A percentile compares a stretch with the other conserved stretches of the same genome.
Conservation (phyloP, 2,797 vertebrate species). For the Megaceryle alcyon region DNA sequence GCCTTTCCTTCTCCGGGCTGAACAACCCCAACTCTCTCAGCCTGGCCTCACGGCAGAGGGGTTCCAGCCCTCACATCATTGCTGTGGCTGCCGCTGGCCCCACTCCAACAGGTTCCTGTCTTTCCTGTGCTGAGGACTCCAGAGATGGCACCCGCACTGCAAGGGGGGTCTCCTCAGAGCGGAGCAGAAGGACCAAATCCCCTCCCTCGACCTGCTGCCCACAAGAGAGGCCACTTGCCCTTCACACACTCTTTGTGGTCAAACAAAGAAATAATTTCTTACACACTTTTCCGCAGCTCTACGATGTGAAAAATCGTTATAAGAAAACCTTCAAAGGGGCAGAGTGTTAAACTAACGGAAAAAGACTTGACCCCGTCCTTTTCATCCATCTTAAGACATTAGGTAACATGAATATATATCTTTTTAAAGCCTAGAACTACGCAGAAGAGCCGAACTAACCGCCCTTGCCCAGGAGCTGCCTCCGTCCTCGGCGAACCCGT, state of each 20-base stretch:
- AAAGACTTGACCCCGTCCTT: neutral
- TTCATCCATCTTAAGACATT: neutral
- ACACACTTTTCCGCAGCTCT: neutral
- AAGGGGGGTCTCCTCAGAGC: neutral
- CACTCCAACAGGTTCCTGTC: neutral
- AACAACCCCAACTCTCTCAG: neutral
- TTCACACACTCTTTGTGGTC: neutral
- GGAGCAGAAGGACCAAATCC: neutral
- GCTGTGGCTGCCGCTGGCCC: too few relatives aligned
- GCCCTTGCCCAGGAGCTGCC: neutral
- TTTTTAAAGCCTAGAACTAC: neutral
- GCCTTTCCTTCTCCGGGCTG: neutral
- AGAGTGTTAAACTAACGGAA: neutral
- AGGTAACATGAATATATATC: neutral
- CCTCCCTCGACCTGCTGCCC: neutral
- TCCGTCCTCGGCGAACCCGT: neutral
- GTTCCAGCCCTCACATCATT: neutral
- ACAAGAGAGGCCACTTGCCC: neutral
- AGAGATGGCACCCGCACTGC: neutral
- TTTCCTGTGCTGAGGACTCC: neutral
- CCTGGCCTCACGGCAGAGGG: neutral
- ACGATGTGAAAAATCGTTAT: neutral
- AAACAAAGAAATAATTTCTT: neutral
- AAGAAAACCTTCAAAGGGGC: fast-evolving
- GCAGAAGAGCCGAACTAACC: neutral